Evolutionary conservation across 2,888 invertebrate species (phyloP), one percentile per base, ranked within the genome.

Genomic region (Amphimallon solstitiale): DNA sequence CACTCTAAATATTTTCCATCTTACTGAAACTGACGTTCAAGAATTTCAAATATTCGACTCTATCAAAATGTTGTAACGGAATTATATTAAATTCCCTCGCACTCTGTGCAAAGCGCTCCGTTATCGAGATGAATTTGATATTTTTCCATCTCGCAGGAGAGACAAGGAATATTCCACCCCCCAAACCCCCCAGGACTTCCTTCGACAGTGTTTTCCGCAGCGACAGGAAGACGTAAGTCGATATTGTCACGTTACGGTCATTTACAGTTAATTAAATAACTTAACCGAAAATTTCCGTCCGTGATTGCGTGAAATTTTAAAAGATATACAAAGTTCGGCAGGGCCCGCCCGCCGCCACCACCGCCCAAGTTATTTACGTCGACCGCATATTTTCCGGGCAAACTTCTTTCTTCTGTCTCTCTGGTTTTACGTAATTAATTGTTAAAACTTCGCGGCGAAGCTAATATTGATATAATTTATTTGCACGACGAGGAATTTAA

Each of bases 361-460:
- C n/a, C n/a, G n/a, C n/a, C n/a, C n/a, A 45, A 19, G 15, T 45
- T 45, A 10, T 7, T 17, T 45, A 45, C 14, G 5, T 14, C 17
- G 17, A 43, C 19, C 19, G 17, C n/a, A 19, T 19, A 10, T 45
- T 17, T 38, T 17, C n/a, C n/a, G n/a, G 35, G 14, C 21, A 54
- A n/a, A 40, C 54, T 54, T 54, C 38, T 54, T 38, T 38, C 17
- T 17, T 17, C 40, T 54, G 19, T 23, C 54, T 23, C 54, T 21
- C 40, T 21, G 21, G 23, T n/a, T 23, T 54, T n/a, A n/a, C 38
- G 21, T 54, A 54, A 38, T 54, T 54, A 54, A 54, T 54, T 54
- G 38, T 40, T 54, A 40, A 40, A 54, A 54, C 54, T 54, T 54
- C 10, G 38, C 40, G 12, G 54, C 29, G 29, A 3, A 5, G 29